Percentiles rank a stretch among this genome's conserved stretches.
Evolutionary conservation across 2,888 invertebrate species (phyloP).

Genomic region (Ptychoptera contaminata): DNA sequence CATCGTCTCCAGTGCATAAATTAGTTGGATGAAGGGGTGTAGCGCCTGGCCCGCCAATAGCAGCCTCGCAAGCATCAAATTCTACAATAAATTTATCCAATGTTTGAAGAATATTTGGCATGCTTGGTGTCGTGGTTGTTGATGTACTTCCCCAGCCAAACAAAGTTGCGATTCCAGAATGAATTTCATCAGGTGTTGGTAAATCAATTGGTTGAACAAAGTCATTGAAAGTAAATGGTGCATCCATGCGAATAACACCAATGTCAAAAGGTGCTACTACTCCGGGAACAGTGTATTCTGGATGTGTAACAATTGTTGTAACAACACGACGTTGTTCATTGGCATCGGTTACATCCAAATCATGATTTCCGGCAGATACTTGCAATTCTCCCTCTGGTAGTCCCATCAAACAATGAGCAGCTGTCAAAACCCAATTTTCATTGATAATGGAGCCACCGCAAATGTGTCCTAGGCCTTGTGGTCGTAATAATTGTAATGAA

Average conservation of each 20-base stretch:
- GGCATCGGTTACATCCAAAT: background rate
- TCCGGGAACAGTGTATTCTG: background rate
- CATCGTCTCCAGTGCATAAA: conserved; percentile 10
- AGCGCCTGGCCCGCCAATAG: conserved; percentile 12
- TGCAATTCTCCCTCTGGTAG: conserved; percentile 5
- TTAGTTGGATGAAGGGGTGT: conserved; percentile 14
- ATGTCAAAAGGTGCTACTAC: conserved; percentile 10
- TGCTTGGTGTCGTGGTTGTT: conserved; percentile 1
- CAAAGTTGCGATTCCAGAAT: conserved; percentile 4
- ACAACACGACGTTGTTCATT: background rate
- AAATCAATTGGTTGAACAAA: conserved; percentile 7
- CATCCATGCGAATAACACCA: conserved; percentile 8
- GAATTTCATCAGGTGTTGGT: background rate
- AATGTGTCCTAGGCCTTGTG: conserved; percentile 3
- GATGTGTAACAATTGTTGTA: background rate
- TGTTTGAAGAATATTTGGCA: conserved; percentile 6
- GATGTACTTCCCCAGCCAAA: conserved; percentile 12
- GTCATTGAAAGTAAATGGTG: conserved; percentile 8
- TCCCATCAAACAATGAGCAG: conserved; percentile 10
- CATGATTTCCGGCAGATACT: conserved; percentile 7
- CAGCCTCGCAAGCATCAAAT: conserved; percentile 6
- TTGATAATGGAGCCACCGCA: conserved; percentile 11
- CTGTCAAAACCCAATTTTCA: conserved; percentile 10
- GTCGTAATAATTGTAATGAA: conserved; percentile 3
- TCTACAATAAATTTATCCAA: conserved; percentile 8